A percentile compares a stretch with the other conserved stretches of the same genome.
Evolutionary conservation across 2,113 vertebrate species (phyloP).

Genomic region (Zosterops borbonicus): DNA sequence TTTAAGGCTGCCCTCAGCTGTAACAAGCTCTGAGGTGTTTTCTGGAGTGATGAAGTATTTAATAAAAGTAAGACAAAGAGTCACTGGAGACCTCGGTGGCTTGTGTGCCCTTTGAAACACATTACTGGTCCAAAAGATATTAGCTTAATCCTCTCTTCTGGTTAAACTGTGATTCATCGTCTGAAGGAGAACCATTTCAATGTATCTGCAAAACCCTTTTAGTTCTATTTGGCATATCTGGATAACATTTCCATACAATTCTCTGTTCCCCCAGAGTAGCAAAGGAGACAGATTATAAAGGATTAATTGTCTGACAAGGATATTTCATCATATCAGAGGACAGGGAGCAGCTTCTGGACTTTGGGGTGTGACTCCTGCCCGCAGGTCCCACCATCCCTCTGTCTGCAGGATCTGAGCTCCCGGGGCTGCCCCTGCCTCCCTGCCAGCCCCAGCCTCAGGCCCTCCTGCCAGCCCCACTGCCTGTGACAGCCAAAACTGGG

Average conservation of each 20-base stretch:
- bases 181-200: slow-evolving; percentile 18
- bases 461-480: fast-evolving
- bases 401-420: fast-evolving
- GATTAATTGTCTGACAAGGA: background rate
- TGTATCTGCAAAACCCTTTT: background rate
- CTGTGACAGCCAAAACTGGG: fast-evolving
- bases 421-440: fast-evolving
- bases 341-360: background rate
- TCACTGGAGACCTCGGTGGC: slow-evolving; percentile 22
- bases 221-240: background rate
- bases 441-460: fast-evolving
- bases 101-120: slow-evolving; percentile 59
- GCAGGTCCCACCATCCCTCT: fast-evolving
- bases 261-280: background rate
- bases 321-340: background rate
- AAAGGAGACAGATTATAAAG: background rate
- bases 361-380: background rate
- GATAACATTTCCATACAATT: background rate
- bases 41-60: slow-evolving; percentile 65
- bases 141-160: slow-evolving; percentile 55
- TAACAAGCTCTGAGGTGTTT: slow-evolving; percentile 57
- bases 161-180: slow-evolving; percentile 56
- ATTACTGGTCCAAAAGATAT: slow-evolving; percentile 49
- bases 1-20: background rate
- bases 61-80: slow-evolving; percentile 69